Conservation (phyloP, 2,797 vertebrate genomes). For the Microctenopoma lineatum region DNA sequence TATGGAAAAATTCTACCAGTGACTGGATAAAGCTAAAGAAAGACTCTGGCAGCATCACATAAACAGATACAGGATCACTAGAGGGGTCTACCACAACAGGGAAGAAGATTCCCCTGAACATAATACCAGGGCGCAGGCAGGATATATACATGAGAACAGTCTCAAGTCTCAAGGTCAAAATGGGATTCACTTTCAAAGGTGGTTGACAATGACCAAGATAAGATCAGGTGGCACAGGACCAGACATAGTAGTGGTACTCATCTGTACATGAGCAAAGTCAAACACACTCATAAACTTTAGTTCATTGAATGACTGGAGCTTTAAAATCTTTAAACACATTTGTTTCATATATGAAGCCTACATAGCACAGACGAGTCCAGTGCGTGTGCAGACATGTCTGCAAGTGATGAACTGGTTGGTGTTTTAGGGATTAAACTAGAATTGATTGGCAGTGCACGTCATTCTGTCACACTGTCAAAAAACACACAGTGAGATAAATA, state of each 20-base stretch:
- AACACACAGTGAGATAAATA: no score
- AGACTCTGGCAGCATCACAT: background rate
- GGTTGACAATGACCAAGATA: no score
- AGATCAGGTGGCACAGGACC: no score
- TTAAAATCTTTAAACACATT: background rate
- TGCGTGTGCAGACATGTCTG: background rate
- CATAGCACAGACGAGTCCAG: background rate
- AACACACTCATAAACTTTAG: background rate
- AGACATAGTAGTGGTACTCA: background rate
- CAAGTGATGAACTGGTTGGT: no score
- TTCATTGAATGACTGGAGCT: background rate
- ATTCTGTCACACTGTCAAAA: constrained; percentile 4
- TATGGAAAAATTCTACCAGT: background rate
- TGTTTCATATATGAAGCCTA: no score
- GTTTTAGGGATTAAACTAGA: constrained; percentile 29
- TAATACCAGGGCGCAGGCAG: background rate
- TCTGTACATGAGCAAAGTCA: background rate
- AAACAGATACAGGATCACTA: background rate
- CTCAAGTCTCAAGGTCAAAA: no score
- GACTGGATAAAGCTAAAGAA: background rate
- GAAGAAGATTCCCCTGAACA: background rate
- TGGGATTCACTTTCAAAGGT: no score
- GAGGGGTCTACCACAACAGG: no score
- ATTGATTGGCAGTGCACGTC: constrained; percentile 19
- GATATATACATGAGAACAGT: no score